These are phyloP conservation scores for Bradypus variegatus DNA, from an alignment of 2,797 vertebrate genomes.

Conservation along the genomic window DNA sequence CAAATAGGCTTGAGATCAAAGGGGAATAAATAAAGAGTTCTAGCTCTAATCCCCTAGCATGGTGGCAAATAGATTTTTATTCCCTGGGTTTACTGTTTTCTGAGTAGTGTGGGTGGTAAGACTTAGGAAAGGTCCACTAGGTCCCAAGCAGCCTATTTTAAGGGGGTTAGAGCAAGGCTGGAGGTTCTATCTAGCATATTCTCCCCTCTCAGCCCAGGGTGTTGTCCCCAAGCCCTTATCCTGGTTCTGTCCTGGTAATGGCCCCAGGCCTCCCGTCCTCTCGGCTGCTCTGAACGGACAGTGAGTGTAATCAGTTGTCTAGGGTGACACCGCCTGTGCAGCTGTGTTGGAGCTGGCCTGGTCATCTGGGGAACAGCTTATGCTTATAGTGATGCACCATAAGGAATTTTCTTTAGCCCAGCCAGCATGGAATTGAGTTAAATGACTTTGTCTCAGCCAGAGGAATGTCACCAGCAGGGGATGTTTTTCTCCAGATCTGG, in stretches of 20 bases:
- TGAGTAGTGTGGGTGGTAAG: background rate
- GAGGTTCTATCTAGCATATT: background rate
- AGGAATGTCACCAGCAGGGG: slow-evolving; percentile 40
- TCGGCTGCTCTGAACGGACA: background rate
- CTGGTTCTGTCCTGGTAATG: background rate
- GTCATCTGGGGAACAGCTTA: slow-evolving; percentile 54
- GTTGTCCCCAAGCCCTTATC: background rate
- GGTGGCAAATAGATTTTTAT: background rate
- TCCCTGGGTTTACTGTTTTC: background rate
- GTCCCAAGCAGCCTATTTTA: background rate
- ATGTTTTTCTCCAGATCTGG: slow-evolving; percentile 14
- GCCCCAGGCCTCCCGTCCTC: background rate
- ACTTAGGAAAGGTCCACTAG: background rate
- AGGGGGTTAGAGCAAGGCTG: background rate
- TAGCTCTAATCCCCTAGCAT: background rate
- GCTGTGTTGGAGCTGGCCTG: background rate
- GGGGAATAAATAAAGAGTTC: background rate
- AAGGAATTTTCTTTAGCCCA: slow-evolving; percentile 37
- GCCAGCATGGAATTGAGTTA: background rate
- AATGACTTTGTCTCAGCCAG: slow-evolving; percentile 11
- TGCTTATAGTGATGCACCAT: background rate
- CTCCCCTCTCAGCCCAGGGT: background rate
- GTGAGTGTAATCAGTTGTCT: background rate
- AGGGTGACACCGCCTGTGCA: background rate
- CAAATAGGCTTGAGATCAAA: background rate